Base-by-base conservation (phyloP, 1,140 invertebrate species). In the Drosophila mojavensis region DNA sequence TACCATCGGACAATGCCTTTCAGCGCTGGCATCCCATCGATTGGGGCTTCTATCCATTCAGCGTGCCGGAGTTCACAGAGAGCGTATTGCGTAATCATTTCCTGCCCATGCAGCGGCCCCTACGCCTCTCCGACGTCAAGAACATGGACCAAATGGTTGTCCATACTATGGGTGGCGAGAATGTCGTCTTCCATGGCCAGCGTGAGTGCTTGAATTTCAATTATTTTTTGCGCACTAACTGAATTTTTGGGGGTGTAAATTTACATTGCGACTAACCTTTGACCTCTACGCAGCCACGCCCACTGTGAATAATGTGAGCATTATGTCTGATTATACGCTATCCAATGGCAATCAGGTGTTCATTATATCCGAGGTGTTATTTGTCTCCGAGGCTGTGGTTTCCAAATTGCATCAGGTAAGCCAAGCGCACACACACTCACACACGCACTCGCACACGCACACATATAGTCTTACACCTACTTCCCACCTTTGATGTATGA, bases 1-100 rank as follows among this genome's bases (percentile, higher is more conserved):
- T 95, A 67, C 95, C 95, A 5, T 94, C 94, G 13, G 94, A 95
- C 89, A 93, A 94, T 76, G 95, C 95, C 55, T 95, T 95, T 84
- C 94, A 95, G 79, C 89, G 94, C 63, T 95, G 94, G 94, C 94
- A 95, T 91, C 94, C 95, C 43, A 95, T 95, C 68, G 94, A 95
- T 90, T 95, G 94, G 94, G 95, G 95, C 39, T 95, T 95, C 91
- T 95, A 95, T 89, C 95, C 95, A 4, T 95, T 95, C 85, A 94
- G 94, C 72, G 94, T 95, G 36, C 94, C 94, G 10, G 94, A 95
- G 80, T 95, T 95, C 78, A 95, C 94, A 7, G 94, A 94, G 79
- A 93, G 92, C 63, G 92, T 95, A 50, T 93, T 95, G 59, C 92
- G 93, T 39, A 95, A 95, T 89, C 94, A 95, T 79, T 95, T 95